Conservation (phyloP, 2,888 invertebrate species). For the Diogma glabrata region DNA sequence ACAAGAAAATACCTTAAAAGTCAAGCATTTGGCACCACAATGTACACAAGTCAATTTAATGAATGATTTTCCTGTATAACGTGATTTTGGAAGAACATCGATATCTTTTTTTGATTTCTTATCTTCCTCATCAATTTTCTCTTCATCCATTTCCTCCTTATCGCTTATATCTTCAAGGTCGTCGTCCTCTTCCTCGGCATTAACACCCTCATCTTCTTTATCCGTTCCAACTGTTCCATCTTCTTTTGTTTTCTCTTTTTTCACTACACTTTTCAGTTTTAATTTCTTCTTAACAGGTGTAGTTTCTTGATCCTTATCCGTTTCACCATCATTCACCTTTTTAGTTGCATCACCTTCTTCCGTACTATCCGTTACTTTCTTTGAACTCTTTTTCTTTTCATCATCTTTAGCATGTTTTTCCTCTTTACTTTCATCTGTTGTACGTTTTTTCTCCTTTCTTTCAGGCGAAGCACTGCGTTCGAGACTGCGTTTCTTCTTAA, state of each 20-base stretch:
- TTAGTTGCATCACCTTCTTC: not conserved
- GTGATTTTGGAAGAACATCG: conserved; percentile 20
- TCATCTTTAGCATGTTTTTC: conserved; percentile 4
- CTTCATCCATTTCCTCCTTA: conserved; percentile 18
- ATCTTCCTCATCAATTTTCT: conserved; percentile 17
- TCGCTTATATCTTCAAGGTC: conserved; percentile 21
- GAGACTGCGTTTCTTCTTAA: conserved; percentile 10
- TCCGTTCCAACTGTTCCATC: conserved; percentile 21
- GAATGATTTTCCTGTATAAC: conserved; percentile 32
- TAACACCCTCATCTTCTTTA: conserved; percentile 24
- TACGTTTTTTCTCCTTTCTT: conserved; percentile 6
- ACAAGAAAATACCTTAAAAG: conserved; percentile 52
- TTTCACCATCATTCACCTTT: not conserved
- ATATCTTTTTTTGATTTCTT: conserved; percentile 24
- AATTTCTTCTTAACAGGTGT: not conserved
- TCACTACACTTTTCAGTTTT: conserved; percentile 7
- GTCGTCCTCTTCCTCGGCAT: conserved; percentile 25
- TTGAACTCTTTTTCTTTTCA: conserved; percentile 5
- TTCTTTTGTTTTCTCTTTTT: not conserved
- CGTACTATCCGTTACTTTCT: not conserved
- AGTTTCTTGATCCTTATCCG: not conserved
- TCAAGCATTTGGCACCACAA: conserved; percentile 60
- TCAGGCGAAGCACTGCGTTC: conserved; percentile 1
- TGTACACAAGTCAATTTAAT: conserved; percentile 68
- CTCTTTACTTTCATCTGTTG: conserved; percentile 5